Base-by-base conservation (phyloP, 2,797 vertebrate species). In the Leptoclinus maculatus region DNA sequence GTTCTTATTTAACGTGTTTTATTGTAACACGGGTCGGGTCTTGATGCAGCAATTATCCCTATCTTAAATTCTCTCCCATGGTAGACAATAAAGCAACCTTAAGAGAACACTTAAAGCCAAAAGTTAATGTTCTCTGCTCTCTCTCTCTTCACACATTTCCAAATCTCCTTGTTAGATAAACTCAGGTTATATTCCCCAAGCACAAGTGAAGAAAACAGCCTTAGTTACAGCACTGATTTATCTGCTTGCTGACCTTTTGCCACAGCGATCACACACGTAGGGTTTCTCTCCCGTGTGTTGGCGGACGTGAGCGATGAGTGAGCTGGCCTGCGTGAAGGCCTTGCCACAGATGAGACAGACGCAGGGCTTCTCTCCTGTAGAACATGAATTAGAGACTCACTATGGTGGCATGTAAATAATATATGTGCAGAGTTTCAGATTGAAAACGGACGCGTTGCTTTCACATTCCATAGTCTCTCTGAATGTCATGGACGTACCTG, bases 221-320 rank as follows among this genome's bases (percentile, higher is more conserved):
- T 2, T 59, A 38, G 60, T 29, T 69, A 45, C 47, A 59, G 34
- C 38, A 58, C 27, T 32, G 32, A 17, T 54, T 7, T 29, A 17
- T 60, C n/a, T 21, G 21, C 49, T 65, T 25, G 25, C 88, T 86
- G 53, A 99, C 98, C 98, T 97, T 95, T 99, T 99, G 34, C 98
- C 98, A 0, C 98, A 99, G 83, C 98, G 98, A 60, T 99, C 98
- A 0, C 98, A 99, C 81, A 99, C 98, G 0, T 99, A 99, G 5
- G 98, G 98, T 86, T 99, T 99, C 95, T 99, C 98, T 74, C 98
- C 98, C 0, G 98, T 99, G 95, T 99, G 98, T 85, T 99, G 98
- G 34, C 98, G 97, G 80, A 99, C 97, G 1, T 99, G 98, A 74
- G 98, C 98, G 1, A 99, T 99, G 74, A 99, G 97, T 3, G 98